Evolutionary conservation across 2,797 vertebrate genomes (phyloP).

Genomic region (Propithecus deckenii): DNA sequence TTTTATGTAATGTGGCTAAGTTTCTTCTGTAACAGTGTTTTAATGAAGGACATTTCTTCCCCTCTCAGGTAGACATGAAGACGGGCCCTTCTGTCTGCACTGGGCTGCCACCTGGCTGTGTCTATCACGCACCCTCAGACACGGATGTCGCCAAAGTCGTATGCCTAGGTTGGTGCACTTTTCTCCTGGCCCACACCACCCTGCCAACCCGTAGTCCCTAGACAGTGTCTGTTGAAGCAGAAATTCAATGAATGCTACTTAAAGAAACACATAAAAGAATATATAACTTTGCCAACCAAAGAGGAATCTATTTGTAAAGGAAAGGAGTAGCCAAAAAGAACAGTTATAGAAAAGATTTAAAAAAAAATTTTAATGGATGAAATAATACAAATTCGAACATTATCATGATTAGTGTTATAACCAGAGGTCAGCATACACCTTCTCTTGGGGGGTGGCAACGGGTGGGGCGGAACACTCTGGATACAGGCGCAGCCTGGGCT

Average conservation of each 20-base stretch:
- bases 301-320: not conserved
- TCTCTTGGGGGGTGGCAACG: not conserved
- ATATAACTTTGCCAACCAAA: not conserved
- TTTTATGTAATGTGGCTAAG: not conserved
- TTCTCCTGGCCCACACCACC: not conserved
- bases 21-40: not conserved
- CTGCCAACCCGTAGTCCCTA: not conserved
- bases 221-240: not conserved
- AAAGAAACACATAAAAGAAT: not conserved
- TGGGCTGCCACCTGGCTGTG: not conserved
- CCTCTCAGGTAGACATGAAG: no score
- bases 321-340: not conserved
- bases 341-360: not conserved
- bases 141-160: not conserved
- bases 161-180: no score
- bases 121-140: not conserved
- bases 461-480: not conserved
- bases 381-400: not conserved
- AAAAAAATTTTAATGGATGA: not conserved
- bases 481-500: not conserved
- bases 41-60: not conserved
- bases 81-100: not conserved
- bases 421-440: not conserved
- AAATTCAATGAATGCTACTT: not conserved
- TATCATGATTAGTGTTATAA: not conserved